These are phyloP conservation scores for Lobophora halterata DNA, from an alignment of 2,888 invertebrate genomes.

Conservation along the genomic window DNA sequence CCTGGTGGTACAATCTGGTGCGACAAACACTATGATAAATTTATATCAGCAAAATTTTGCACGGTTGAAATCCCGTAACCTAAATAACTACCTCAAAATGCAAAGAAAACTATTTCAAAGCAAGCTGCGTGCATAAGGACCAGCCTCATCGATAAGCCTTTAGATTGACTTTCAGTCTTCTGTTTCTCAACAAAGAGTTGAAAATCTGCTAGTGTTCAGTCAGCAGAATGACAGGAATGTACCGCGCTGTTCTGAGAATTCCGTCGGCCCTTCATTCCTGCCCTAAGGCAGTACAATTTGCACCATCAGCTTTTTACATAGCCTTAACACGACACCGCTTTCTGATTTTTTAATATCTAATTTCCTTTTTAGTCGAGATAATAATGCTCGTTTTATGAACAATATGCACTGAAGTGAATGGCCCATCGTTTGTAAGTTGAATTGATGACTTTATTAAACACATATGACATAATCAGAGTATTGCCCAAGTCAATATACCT, in stretches of 20 bases:
- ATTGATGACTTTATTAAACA: no score
- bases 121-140: constrained; percentile 33
- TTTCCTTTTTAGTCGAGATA: constrained; percentile 18
- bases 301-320: constrained; percentile 48
- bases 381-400: constrained; percentile 5
- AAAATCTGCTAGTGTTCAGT: constrained; percentile 32
- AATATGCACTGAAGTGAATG: not conserved
- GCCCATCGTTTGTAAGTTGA: constrained; percentile 5
- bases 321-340: constrained; percentile 35
- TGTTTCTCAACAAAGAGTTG: constrained; percentile 6
- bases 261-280: constrained; percentile 42
- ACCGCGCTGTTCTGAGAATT: constrained; percentile 52
- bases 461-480: no score
- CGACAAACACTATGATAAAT: no score
- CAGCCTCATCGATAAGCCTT: constrained; percentile 13
- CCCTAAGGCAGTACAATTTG: constrained; percentile 43
- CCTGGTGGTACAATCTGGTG: no score
- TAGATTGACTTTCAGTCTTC: constrained; percentile 12
- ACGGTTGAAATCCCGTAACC: constrained; percentile 35
- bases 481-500: no score
- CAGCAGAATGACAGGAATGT: constrained; percentile 52
- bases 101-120: constrained; percentile 48
- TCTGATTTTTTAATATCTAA: constrained; percentile 33
- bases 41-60: constrained; percentile 12
- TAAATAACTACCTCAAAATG: constrained; percentile 46